phyloP scores from a whole-genome alignment of 2,797 vertebrate species.

The Apodemus agrarius region DNA sequence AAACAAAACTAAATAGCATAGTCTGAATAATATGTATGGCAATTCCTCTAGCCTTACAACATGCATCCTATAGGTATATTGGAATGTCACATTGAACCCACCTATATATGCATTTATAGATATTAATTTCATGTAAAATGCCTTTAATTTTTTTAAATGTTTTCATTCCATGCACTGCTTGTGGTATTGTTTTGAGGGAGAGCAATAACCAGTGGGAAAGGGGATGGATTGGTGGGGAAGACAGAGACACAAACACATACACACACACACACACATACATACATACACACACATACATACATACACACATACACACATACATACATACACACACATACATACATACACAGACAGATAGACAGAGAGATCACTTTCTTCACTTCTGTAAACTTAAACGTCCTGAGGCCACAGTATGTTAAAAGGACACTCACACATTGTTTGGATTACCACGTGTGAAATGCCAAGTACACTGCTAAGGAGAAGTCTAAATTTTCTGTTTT shows the following conservation, averaged over 20 bases:
- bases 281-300: too few relatives aligned
- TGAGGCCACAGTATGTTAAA: background rate
- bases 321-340: too few relatives aligned
- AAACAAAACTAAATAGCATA: background rate
- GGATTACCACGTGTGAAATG: background rate
- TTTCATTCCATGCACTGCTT: background rate
- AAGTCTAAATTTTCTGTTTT: slow-evolving; percentile 27
- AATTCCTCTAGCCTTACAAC: background rate
- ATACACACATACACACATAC: too few relatives aligned
- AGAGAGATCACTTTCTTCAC: background rate
- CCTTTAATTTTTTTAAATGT: background rate
- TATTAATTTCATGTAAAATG: background rate
- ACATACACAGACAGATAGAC: background rate
- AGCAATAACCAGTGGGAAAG: background rate
- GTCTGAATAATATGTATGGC: background rate
- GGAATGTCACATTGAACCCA: too few relatives aligned
- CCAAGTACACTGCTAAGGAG: background rate
- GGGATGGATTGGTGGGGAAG: background rate
- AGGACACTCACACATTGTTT: background rate
- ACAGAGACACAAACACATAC: too few relatives aligned
- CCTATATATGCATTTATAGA: background rate
- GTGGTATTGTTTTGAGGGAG: background rate
- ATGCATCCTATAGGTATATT: background rate
- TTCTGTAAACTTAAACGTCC: background rate
- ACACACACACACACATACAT: too few relatives aligned